These are phyloP conservation scores for Leptinotarsa lineolata DNA, from an alignment of 1,140 invertebrate species.

Conservation along the genomic window DNA sequence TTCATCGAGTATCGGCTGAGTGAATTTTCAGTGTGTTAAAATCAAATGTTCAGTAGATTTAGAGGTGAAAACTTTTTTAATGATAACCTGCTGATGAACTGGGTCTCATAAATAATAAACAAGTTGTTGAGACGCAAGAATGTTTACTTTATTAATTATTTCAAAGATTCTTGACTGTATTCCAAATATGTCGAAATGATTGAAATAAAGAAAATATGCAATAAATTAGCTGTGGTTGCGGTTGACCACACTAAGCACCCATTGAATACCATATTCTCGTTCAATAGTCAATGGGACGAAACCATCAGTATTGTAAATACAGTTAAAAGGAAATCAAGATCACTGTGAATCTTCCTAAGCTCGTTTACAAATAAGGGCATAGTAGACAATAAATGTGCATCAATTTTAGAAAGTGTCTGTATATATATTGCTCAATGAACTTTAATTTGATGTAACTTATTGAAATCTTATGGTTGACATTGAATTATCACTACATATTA, in stretches of 20 bases:
- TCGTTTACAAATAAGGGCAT: background rate
- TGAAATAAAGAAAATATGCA: conserved; percentile 33
- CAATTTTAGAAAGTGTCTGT: background rate
- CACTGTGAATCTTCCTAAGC: background rate
- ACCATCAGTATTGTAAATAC: conserved; percentile 28
- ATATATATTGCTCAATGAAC: no score
- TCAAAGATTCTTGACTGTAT: conserved; percentile 11
- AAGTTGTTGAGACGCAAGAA: background rate
- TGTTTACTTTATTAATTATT: conserved; percentile 17
- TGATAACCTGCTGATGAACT: no score
- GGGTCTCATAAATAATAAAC: no score
- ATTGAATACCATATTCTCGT: conserved; percentile 32
- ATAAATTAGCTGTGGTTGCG: conserved; percentile 29
- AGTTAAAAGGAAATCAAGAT: conserved; percentile 14
- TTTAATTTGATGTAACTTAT: background rate
- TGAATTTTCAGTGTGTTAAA: no score
- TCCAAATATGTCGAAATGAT: conserved; percentile 34
- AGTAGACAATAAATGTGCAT: background rate
- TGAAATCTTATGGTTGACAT: background rate
- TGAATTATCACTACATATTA: no score
- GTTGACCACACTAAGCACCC: conserved; percentile 32
- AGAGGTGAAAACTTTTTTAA: no score
- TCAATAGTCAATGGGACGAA: conserved; percentile 33
- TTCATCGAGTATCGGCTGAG: no score
- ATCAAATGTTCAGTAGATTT: no score